A percentile compares a stretch with the other conserved stretches of the same genome.
phyloP scores from a whole-genome alignment of 2,113 vertebrate species.

The Calyptommatus sinebrachiatus region DNA sequence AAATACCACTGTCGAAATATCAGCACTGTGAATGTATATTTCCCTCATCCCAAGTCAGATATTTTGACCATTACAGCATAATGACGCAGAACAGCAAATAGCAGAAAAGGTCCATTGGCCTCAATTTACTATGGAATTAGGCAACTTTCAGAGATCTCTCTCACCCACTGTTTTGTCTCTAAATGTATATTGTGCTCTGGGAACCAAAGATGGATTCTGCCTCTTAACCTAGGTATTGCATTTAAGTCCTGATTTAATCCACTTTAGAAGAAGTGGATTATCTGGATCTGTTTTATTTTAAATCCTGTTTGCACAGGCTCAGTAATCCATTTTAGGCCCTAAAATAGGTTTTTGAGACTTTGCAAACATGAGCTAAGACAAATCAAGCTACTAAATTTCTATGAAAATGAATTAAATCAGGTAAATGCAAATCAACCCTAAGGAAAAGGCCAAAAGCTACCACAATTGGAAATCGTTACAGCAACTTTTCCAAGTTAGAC shows the following conservation, averaged over 20 bases:
- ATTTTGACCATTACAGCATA: background rate
- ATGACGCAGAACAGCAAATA: background rate
- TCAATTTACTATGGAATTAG: background rate
- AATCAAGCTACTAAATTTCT: too few species aligned
- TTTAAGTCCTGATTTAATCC: too few species aligned
- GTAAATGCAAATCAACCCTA: too few species aligned
- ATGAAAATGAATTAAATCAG: too few species aligned
- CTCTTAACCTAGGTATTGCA: too few species aligned
- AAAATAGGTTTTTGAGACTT: too few species aligned
- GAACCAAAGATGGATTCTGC: background rate
- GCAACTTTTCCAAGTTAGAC: background rate
- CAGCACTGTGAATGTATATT: too few species aligned
- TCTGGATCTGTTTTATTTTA: too few species aligned
- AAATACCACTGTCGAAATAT: background rate
- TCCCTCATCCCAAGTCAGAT: background rate
- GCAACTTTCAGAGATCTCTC: background rate
- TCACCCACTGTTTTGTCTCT: background rate
- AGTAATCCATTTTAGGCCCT: too few species aligned
- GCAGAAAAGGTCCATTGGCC: background rate
- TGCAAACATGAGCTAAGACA: too few species aligned
- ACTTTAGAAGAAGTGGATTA: too few species aligned
- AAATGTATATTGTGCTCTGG: background rate
- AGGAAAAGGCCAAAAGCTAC: background rate
- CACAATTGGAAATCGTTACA: background rate
- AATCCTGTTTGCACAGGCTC: too few species aligned